Base-by-base conservation (phyloP, 37 sponge, comb jelly and placozoan species). In the Spongilla lacustris region DNA sequence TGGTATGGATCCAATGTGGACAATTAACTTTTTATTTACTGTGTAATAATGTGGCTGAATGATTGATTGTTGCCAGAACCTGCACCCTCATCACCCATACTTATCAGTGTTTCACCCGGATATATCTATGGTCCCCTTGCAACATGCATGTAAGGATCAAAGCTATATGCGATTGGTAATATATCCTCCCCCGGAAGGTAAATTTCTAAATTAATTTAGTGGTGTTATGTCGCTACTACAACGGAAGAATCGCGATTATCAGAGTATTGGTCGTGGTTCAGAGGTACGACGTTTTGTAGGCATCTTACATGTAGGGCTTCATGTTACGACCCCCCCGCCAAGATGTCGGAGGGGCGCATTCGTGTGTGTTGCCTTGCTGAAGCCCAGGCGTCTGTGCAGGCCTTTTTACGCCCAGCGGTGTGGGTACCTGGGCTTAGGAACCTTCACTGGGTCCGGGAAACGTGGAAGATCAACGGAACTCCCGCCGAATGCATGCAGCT, bases 351-450 rank as follows among this genome's bases (percentile, higher is more conserved):
- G 11, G 21, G 58, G 58, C 58, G 58, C 21, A 14, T 58, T 17
- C 58, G 21, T 14, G 41, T 49, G 66, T 79, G 85, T 33, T 89
- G 90, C 79, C 11, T 92, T 2, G 82, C 90, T 32, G 28, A 29
- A 22, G 70, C 66, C 12, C 95, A 95, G 80, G 93, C 87, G 23
- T 87, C 94, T 4, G 66, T 79, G 21, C 94, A 95, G 77, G 92
- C 94, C 50, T 89, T 80, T 12, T 66, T 92, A 23, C 31, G 95
- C 22, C 95, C 95, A 0, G 93, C 37, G 19, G 66, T 92, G 69
- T 95, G 95, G 95, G 19, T 85, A 12, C 91, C 92, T 1, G 95
- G 95, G 11, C 81, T 92, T 2, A 50, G 86, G 68, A 92, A 82
- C 25, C 73, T 91, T 17, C 95, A 95, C 81, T 33, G 35, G 71